These are phyloP conservation scores for Bradypus variegatus DNA, from an alignment of 2,797 vertebrate species.

Conservation along the genomic window DNA sequence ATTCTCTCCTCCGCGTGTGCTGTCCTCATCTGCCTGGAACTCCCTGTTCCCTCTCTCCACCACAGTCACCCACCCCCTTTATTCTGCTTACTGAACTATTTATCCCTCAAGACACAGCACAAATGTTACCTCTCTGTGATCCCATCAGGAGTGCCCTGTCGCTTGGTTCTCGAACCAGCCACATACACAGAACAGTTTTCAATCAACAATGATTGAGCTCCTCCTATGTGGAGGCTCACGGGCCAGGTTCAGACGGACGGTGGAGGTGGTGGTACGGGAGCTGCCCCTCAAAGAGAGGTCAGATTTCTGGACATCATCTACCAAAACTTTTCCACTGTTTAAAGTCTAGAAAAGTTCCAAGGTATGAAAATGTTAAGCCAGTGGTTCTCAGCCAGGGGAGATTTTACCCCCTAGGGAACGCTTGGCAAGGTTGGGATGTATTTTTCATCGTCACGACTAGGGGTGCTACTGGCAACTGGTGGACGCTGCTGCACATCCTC, in stretches of 20 bases:
- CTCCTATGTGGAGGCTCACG: not conserved
- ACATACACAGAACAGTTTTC: not conserved
- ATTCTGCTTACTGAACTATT: not conserved
- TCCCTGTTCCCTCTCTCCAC: not conserved
- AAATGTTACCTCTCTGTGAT: not conserved
- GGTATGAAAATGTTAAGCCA: not conserved
- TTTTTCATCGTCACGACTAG: not conserved
- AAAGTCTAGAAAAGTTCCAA: not conserved
- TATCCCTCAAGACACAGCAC: not conserved
- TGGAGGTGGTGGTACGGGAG: accelerated
- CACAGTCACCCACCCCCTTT: not conserved
- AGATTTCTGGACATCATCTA: not conserved
- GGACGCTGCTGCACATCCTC: not conserved
- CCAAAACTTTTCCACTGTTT: not conserved
- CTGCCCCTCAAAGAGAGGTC: not conserved
- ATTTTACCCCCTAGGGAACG: not conserved
- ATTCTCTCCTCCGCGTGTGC: not conserved
- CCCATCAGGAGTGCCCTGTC: not conserved
- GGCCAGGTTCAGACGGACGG: not conserved
- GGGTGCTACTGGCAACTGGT: not conserved
- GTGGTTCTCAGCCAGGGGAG: not conserved
- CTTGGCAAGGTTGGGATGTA: not conserved
- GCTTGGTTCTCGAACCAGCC: not conserved
- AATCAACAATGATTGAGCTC: not conserved
- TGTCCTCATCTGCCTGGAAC: not conserved